A percentile compares a stretch with the other conserved stretches of the same genome.
Evolutionary conservation across 92 coral and sea anemone species (phyloP).

Genomic region (Phenganax subtilis): DNA sequence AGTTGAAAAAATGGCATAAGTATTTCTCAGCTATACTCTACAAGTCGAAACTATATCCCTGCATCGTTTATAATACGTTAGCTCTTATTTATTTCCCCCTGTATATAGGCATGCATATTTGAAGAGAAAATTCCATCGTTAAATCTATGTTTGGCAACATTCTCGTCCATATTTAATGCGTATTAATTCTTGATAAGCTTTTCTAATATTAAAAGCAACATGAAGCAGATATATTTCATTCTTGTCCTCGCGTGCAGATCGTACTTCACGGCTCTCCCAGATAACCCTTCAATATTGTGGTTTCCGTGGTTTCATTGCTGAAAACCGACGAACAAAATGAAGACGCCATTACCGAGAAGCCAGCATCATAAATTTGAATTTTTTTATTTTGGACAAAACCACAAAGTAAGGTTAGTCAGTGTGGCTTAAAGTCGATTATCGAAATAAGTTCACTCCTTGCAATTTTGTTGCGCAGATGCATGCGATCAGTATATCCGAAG

Average conservation of each 20-base stretch:
- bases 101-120: slow-evolving; percentile 41
- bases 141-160: slow-evolving; percentile 34
- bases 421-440: background rate
- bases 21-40: too few relatives aligned
- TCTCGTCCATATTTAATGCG: slow-evolving; percentile 40
- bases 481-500: background rate
- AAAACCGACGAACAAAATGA: slow-evolving; percentile 31
- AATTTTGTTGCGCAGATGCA: background rate
- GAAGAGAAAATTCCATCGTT: slow-evolving; percentile 27
- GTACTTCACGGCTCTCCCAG: slow-evolving; percentile 12
- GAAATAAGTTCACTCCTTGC: background rate
- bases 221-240: slow-evolving; percentile 20
- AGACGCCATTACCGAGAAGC: slow-evolving; percentile 25
- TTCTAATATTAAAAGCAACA: slow-evolving; percentile 45
- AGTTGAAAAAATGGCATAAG: background rate
- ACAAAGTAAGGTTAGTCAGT: slow-evolving; percentile 41
- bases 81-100: background rate
- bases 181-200: slow-evolving; percentile 46
- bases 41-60: background rate
- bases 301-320: slow-evolving; percentile 22
- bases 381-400: slow-evolving; percentile 39
- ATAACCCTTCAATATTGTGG: slow-evolving; percentile 32
- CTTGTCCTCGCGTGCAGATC: background rate
- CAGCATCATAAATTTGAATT: slow-evolving; percentile 16
- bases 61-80: background rate